Conservation (phyloP, 2,888 invertebrate species). For the Epiblema foenella region DNA sequence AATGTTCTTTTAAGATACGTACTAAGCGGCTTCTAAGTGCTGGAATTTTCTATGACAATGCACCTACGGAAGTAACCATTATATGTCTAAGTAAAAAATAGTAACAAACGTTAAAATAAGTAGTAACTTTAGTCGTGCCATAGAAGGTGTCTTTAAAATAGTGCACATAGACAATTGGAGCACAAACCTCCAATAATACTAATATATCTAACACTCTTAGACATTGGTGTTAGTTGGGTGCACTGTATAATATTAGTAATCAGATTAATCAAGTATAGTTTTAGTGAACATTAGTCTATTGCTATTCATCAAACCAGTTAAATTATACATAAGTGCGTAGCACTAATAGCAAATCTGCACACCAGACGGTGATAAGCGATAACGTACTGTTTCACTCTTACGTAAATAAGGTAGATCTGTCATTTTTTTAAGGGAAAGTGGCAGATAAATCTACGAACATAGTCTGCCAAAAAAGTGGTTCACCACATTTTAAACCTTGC, state of each 20-base stretch:
- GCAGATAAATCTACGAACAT: no score
- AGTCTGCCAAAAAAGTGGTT: no score
- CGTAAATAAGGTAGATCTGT: no score
- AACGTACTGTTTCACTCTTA: no score
- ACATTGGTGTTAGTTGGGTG: neutral
- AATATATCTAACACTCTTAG: neutral
- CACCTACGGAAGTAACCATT: neutral
- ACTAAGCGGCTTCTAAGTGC: no score
- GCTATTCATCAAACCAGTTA: neutral
- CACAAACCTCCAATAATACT: neutral
- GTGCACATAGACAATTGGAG: conserved; percentile 6
- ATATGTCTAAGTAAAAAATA: neutral
- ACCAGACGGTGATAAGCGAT: no score
- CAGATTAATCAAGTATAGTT: no score
- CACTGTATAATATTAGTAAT: neutral
- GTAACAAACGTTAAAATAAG: neutral
- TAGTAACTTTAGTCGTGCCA: neutral
- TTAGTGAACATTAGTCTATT: neutral
- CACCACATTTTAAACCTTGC: no score
- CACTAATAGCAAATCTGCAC: no score
- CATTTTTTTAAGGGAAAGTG: no score
- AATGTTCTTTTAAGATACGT: no score
- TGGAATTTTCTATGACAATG: no score
- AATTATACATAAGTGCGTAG: neutral
- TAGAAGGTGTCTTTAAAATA: conserved; percentile 5